Conservation (phyloP, 2,888 invertebrate species). For the Thereva nobilitata region DNA sequence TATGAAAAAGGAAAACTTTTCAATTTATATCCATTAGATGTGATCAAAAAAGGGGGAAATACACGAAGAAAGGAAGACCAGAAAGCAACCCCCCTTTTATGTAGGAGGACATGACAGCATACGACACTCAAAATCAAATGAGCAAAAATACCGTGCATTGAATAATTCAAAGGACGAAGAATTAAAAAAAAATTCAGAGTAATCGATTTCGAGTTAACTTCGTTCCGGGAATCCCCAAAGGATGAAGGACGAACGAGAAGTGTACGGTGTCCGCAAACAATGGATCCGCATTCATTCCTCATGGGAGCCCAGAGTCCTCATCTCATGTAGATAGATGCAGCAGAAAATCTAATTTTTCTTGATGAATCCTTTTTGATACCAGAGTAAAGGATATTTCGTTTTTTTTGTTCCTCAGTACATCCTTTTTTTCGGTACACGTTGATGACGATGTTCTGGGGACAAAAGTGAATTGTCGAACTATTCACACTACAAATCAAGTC, state of each 20-base stretch:
- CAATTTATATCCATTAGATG: too few relatives aligned
- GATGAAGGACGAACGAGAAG: neutral
- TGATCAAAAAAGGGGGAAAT: too few relatives aligned
- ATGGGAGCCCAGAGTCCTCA: constrained; percentile 11
- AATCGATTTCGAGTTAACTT: constrained; percentile 31
- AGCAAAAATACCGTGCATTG: too few relatives aligned
- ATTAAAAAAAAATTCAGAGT: constrained; percentile 16
- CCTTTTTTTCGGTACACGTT: neutral
- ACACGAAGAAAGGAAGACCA: too few relatives aligned
- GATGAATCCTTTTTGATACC: constrained; percentile 19
- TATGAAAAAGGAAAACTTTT: too few relatives aligned
- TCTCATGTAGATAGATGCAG: constrained; percentile 27
- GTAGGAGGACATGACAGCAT: too few relatives aligned
- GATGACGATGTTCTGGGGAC: constrained; percentile 1
- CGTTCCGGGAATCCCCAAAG: constrained; percentile 15
- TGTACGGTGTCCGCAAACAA: constrained; percentile 20
- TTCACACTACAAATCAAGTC: constrained; percentile 35
- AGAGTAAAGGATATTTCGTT: neutral
- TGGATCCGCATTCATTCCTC: neutral
- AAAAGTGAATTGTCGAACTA: constrained; percentile 1
- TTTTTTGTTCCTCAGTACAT: constrained; percentile 1
- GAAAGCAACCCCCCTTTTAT: too few relatives aligned
- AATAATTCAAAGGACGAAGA: constrained; percentile 3
- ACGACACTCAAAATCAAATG: too few relatives aligned
- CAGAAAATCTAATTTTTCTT: constrained; percentile 32